Conservation (phyloP, 2,888 invertebrate species). For the Cephus nigrinus region DNA sequence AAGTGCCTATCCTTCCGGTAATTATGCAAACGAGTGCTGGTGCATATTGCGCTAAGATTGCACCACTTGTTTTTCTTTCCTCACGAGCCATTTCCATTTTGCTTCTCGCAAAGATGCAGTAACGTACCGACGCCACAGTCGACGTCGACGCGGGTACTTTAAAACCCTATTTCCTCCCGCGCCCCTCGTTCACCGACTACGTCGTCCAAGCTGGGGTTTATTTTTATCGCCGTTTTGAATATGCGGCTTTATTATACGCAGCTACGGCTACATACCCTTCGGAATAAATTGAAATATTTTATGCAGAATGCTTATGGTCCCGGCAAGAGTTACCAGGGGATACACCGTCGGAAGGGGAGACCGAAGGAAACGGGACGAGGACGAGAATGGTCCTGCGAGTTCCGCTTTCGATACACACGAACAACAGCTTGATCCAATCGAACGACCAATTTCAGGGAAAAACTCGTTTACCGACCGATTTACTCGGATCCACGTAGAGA, state of each 20-base stretch:
- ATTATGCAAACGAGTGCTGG: neutral
- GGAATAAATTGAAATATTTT: constrained; percentile 43
- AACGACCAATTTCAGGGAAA: constrained; percentile 34
- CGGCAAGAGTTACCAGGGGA: neutral
- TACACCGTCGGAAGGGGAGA: neutral
- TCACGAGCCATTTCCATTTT: neutral
- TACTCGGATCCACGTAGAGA: neutral
- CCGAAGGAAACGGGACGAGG: neutral
- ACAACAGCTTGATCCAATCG: constrained; percentile 3
- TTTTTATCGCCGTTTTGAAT: constrained; percentile 39
- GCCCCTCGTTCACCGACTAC: neutral
- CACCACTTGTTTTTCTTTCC: neutral
- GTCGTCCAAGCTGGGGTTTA: constrained; percentile 10
- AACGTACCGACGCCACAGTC: neutral
- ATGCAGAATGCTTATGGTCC: constrained; percentile 23
- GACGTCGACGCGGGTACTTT: neutral
- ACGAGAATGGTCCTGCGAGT: neutral
- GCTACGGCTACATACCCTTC: constrained; percentile 18
- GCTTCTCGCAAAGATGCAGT: neutral
- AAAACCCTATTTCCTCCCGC: neutral
- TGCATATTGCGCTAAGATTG: neutral
- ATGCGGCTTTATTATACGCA: constrained; percentile 36
- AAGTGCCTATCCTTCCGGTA: neutral
- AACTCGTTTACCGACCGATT: constrained; percentile 31
- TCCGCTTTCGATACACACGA: neutral